These are phyloP conservation scores for Protobothrops mucrosquamatus DNA, from an alignment of 2,113 vertebrate species.

Conservation along the genomic window DNA sequence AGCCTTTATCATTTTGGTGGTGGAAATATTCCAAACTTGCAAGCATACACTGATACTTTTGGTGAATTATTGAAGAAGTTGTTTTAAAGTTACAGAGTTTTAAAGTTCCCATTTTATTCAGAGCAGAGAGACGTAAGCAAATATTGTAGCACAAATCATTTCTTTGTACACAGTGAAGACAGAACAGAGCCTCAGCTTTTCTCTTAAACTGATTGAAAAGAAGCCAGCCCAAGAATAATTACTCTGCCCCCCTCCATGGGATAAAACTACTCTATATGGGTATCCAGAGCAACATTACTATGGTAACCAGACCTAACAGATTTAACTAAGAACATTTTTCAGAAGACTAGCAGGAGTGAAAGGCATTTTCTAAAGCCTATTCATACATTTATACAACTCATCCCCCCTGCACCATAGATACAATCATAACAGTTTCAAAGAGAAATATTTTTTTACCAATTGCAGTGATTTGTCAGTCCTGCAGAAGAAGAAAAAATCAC, in stretches of 20 bases:
- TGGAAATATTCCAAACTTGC: background rate
- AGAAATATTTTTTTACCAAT: background rate
- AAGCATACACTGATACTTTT: background rate
- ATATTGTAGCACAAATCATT: background rate
- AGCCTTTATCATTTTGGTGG: background rate
- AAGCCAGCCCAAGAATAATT: background rate
- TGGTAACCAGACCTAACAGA: background rate
- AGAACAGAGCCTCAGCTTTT: background rate
- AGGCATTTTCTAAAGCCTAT: background rate
- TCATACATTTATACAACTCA: background rate
- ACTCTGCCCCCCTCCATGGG: background rate
- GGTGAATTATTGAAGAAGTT: background rate
- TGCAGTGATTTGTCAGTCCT: background rate
- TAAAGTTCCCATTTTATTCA: background rate
- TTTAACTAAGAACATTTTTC: background rate
- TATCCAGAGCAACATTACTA: background rate
- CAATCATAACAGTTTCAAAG: background rate
- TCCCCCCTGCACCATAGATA: background rate
- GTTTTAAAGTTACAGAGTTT: background rate
- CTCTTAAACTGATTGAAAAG: background rate
- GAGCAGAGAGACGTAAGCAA: background rate
- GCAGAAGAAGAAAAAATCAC: background rate
- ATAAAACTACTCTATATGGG: background rate
- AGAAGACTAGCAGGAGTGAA: background rate
- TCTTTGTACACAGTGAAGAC: background rate